Base-by-base conservation (phyloP, 2,113 vertebrate species). In the Apteryx owenii region DNA sequence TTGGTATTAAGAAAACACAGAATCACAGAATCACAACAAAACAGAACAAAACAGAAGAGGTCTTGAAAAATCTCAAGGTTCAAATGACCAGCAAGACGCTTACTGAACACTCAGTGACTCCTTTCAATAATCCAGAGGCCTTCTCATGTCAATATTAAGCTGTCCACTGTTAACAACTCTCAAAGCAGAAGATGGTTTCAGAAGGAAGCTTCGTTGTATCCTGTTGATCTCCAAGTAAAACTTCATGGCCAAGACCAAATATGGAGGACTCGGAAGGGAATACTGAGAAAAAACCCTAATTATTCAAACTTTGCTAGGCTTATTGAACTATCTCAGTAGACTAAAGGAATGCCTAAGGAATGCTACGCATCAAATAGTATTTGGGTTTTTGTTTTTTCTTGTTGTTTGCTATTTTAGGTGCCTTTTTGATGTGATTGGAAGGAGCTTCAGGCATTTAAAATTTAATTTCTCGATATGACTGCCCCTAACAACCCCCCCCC, bases 31-130 rank as follows among this genome's bases (percentile, higher is more conserved):
- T 38, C 36, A 38, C 36, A 38, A 38, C 36, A 38, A 38, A 38
- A 88, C 25, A 54, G 81, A 93, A 81, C 71, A 70, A 73, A 93
- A 72, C 51, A 78, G 62, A 89, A 85, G 70, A 81, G 40, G 29
- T 85, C 70, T 54, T 91, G 78, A 93, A 95, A 95, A 88, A 10
- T 21, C 50, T 96, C 86, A 36, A 91, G 69, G 48, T 84, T 95
- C 31, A 76, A 22, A 53, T 31, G 65, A 25, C n/a, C 51, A 87
- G 70, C 21, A 58, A 58, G 56, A 65, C 54, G 58, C 40, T 87
- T 58, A 14, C 31, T 71, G 48, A 92, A 78, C 33, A 75, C 28
- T 48, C 33, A 73, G n/a, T 44, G 51, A 51, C 62, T 82, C 23
- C 71, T 73, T 38, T 44, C 53, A 77, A 58, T 38, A 40, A 17